These are phyloP conservation scores for Loris lydekkerianus DNA, from an alignment of 2,797 vertebrate species.

Conservation along the genomic window DNA sequence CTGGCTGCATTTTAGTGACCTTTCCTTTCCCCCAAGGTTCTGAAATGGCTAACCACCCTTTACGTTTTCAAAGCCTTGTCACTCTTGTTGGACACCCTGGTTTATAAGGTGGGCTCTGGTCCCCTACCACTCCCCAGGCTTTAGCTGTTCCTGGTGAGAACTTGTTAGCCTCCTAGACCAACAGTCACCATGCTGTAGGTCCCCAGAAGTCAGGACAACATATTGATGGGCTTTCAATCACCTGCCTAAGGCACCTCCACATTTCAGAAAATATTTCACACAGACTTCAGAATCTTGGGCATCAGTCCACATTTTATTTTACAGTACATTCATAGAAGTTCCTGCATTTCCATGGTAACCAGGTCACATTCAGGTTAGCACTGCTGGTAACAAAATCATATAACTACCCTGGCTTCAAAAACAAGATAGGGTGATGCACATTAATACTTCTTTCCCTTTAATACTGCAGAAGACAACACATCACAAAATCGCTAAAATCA, in stretches of 20 bases:
- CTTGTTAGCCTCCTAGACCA: neutral
- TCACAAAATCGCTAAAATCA: conserved; percentile 82
- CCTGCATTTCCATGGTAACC: conserved; percentile 80
- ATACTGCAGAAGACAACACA: conserved; percentile 81
- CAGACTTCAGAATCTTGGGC: conserved; percentile 49
- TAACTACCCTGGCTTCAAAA: conserved; percentile 81
- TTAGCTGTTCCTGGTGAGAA: neutral
- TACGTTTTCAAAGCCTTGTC: neutral
- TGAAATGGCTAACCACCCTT: neutral
- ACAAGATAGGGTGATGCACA: conserved; percentile 78
- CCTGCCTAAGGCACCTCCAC: neutral
- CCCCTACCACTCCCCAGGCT: neutral
- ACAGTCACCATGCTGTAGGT: neutral
- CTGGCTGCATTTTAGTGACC: neutral
- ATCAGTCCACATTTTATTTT: conserved; percentile 83
- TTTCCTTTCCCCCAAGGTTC: neutral
- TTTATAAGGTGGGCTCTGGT: neutral
- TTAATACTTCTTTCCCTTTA: conserved; percentile 82
- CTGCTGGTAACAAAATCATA: conserved; percentile 78
- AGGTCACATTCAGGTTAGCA: conserved; percentile 69
- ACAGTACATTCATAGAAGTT: conserved; percentile 82
- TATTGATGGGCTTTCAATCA: neutral
- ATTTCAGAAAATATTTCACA: conserved; percentile 55
- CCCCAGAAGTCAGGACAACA: neutral
- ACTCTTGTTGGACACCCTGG: neutral